Evolutionary conservation across 2,797 vertebrate species (phyloP), one percentile per base, ranked within the genome.

Genomic region (Centropyge bicolor): DNA sequence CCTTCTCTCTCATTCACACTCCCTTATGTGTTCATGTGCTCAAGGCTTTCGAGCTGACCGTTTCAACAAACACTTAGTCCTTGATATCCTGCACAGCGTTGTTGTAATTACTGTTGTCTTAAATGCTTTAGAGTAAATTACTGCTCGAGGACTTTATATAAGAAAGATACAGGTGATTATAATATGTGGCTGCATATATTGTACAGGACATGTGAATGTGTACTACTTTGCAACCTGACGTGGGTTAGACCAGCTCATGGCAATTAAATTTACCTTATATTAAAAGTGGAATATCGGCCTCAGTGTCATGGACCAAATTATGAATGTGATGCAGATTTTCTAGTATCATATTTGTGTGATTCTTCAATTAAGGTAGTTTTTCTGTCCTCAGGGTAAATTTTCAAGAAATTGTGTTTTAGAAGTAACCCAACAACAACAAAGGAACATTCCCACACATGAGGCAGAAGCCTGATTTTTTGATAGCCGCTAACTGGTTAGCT

Each of bases 21-120:
- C 54, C 2, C 20, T 56, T n/a, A 3, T 60, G 57, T 31, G 16
- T 70, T 60, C 31, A 22, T 61, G 55, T 55, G 19, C 40, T 72
- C 38, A 55, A 46, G 17, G 64, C 54, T 69, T 81, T 83, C 40
- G 70, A 51, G 54, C 24, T 85, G 79, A 87, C 81, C 80, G 70
- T 74, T 74, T 76, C 38, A 68, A 65, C 62, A 61, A 78, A 83
- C 75, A 77, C 35, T 48, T 43, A 61, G 62, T 59, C 63, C n/a
- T 70, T 73, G 46, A 82, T 70, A 61, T 67, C 48, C 59, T 36
- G 61, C 65, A 20, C 40, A 63, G 70, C 24, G 74, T 70, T 63
- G 81, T 52, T 43, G 57, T 78, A 75, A 84, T 81, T 80, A 73
- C 38, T 60, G 67, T 66, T 77, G 55, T 75, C 17, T 73, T 74